Evolutionary conservation across 2,888 invertebrate genomes (phyloP).

Genomic region (Polietes domitor): DNA sequence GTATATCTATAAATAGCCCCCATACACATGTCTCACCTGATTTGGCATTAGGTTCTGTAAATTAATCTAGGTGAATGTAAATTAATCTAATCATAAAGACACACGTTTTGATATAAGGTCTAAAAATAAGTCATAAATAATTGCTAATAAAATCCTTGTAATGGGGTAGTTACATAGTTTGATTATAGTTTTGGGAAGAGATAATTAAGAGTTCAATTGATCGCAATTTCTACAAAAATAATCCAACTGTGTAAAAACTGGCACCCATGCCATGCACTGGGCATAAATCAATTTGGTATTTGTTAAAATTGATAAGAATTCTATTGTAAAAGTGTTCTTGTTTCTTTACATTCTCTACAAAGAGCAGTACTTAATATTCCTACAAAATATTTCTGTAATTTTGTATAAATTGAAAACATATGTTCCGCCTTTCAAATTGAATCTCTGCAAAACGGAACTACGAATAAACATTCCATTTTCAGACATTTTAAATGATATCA

Average conservation of each 20-base stretch:
- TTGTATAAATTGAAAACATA: constrained; percentile 75
- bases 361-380: constrained; percentile 11
- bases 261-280: no score
- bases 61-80: no score
- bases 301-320: neutral
- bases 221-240: neutral
- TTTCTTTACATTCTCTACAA: neutral
- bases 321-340: neutral
- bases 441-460: constrained; percentile 43
- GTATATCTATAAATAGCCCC: no score
- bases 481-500: constrained; percentile 75
- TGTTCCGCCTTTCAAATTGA: constrained; percentile 57
- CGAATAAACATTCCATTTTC: constrained; percentile 44
- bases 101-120: no score
- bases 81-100: no score
- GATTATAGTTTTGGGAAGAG: no score
- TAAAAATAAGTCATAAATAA: no score
- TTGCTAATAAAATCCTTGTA: no score
- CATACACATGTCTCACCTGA: no score
- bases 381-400: constrained; percentile 74
- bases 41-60: no score
- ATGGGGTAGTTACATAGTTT: no score
- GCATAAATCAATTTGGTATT: neutral
- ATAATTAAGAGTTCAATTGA: no score
- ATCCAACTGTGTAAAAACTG: neutral